Conservation (phyloP, 2,113 vertebrate species). For the Catharus fuscescens region DNA sequence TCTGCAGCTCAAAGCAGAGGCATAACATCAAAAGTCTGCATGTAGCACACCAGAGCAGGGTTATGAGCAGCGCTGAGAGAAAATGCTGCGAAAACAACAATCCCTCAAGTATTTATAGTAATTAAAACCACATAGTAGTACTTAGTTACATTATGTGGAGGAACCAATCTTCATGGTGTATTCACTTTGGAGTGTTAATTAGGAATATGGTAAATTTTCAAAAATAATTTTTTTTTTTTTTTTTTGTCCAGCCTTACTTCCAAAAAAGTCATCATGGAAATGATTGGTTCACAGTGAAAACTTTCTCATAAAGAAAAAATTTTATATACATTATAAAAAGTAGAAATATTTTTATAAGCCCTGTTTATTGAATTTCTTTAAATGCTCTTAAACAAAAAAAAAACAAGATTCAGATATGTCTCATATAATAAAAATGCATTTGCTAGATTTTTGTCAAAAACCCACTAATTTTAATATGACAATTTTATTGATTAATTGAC, state of each 20-base stretch:
- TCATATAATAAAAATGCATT: not conserved
- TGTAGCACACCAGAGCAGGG: not conserved
- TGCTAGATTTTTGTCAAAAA: not conserved
- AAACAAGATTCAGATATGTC: not conserved
- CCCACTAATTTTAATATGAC: not conserved
- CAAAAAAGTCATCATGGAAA: not conserved
- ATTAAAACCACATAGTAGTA: not conserved
- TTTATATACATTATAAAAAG: fast-evolving
- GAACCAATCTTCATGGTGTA: not conserved
- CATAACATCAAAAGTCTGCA: not conserved
- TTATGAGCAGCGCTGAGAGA: not conserved
- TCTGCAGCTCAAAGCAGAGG: not conserved
- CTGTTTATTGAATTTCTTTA: not conserved
- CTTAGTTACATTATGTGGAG: not conserved
- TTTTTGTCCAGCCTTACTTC: not conserved
- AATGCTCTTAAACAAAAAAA: not conserved
- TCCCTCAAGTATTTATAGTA: not conserved
- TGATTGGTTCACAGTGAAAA: not conserved
- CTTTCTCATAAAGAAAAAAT: not conserved
- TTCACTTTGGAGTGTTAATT: not conserved
- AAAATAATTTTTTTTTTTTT: not conserved
- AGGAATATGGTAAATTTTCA: not conserved
- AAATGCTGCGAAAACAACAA: not conserved
- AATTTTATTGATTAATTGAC: not conserved
- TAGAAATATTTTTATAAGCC: not conserved